Base-by-base conservation (phyloP, 2,888 invertebrate species). In the Apodemia zela region DNA sequence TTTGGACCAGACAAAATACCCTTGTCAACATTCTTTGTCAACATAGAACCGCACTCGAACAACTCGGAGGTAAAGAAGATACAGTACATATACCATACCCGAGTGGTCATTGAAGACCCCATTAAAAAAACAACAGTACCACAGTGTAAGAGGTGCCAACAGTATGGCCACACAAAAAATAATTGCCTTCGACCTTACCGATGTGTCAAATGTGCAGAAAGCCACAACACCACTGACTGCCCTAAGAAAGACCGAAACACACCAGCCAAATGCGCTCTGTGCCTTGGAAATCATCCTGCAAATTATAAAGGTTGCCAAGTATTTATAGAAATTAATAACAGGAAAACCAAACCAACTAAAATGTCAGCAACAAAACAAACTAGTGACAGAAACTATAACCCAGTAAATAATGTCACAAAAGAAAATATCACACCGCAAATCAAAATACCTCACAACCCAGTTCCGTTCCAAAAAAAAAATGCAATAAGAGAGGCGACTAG, bases 151-250 rank as follows among this genome's bases (percentile, higher is more conserved):
- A 59, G 69, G 25, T 72, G 70, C 59, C 71, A 71, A 45, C 70
- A 68, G 25, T 73, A 71, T 54, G 69, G 71, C 0, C 71, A 73
- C 60, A 61, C 67, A 3, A 72, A 72, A 69, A 71, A 71, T 51
- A 51, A 71, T 18, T 72, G 71, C 17, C 69, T 71, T 67, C 62
- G 71, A 29, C 71, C 71, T n/a, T 68, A 61, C 13, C 54, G 70
- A 8, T 72, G 70, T 35, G 70, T 71, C 0, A 73, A 72, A 67
- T 71, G 71, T 60, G 71, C 57, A 1, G 63, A 66, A 61, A 38
- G 51, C 0, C 72, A 72, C 51, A 70, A 66, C 58, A 72, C 70
- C 2, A 63, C 66, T 10, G 67, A 68, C 7, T 71, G 68, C 17
- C 42, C 47, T 11, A 70, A 68, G 29, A 64, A 38, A 33, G 29